These are phyloP conservation scores for Amblyopsis hoosieri DNA, from an alignment of 2,797 vertebrate genomes.

Conservation along the genomic window DNA sequence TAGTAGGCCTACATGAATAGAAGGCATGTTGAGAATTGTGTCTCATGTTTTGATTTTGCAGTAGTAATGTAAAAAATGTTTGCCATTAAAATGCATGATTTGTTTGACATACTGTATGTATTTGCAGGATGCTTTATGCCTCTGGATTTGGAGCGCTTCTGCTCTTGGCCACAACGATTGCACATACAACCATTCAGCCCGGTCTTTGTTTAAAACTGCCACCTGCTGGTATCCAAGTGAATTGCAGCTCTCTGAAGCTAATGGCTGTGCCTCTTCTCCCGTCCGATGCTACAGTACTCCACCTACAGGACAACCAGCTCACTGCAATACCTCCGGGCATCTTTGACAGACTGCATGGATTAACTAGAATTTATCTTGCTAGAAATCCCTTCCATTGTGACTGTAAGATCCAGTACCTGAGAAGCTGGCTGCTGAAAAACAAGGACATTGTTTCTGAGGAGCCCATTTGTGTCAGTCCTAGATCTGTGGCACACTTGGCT, in stretches of 20 bases:
- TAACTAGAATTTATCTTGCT: constrained; percentile 70
- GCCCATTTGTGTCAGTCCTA: constrained; percentile 72
- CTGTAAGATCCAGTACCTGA: constrained; percentile 79
- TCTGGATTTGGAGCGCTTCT: constrained; percentile 61
- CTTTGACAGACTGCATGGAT: constrained; percentile 69
- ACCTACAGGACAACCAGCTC: constrained; percentile 72
- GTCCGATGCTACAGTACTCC: constrained; percentile 65
- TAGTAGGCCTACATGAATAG: too few relatives aligned
- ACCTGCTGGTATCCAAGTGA: constrained; percentile 53
- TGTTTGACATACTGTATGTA: constrained; percentile 6
- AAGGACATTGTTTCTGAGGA: constrained; percentile 21
- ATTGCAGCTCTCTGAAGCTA: constrained; percentile 74
- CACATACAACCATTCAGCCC: constrained; percentile 11
- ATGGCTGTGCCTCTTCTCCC: constrained; percentile 61
- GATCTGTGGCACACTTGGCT: constrained; percentile 54
- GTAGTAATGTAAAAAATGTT: background rate
- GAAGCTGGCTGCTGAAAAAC: constrained; percentile 77
- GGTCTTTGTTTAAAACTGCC: constrained; percentile 62
- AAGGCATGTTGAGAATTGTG: too few relatives aligned
- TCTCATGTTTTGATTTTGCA: background rate
- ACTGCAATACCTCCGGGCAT: constrained; percentile 68
- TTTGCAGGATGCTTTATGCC: constrained; percentile 71
- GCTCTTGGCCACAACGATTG: constrained; percentile 48
- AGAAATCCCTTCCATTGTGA: constrained; percentile 83
- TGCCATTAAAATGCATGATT: background rate